phyloP scores from a whole-genome alignment of 1,140 invertebrate species.

The Bombus confusus region DNA sequence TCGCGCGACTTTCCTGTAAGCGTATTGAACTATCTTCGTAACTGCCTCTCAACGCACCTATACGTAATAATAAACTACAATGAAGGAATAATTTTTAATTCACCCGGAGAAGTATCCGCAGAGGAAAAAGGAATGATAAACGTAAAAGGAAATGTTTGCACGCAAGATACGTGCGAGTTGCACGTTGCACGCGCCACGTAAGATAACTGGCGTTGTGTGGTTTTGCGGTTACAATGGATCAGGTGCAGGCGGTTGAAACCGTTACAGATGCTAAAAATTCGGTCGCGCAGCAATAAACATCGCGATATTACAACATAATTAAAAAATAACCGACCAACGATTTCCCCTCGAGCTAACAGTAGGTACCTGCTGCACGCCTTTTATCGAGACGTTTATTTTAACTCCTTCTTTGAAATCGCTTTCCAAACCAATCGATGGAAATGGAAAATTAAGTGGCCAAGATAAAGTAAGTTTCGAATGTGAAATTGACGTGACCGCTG shows the following conservation, averaged over 20 bases:
- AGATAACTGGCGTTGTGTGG: neutral
- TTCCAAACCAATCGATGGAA: neutral
- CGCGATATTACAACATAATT: neutral
- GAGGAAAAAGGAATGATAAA: neutral
- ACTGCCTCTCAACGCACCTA: too few species aligned
- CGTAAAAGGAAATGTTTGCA: neutral
- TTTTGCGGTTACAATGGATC: constrained; percentile 1
- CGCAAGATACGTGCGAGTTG: neutral
- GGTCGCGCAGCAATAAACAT: neutral
- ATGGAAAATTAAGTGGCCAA: neutral
- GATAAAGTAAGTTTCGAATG: neutral
- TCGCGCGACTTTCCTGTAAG: too few species aligned
- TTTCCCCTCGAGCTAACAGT: neutral
- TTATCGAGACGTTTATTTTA: neutral
- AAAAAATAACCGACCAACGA: neutral
- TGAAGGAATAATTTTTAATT: too few species aligned
- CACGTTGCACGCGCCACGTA: neutral
- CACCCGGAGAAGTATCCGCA: too few species aligned
- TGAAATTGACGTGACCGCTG: neutral
- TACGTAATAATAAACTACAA: too few species aligned
- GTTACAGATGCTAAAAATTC: constrained; percentile 3
- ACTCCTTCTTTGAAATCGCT: neutral
- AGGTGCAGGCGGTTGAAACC: neutral
- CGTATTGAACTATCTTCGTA: too few species aligned
- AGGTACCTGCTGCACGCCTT: neutral